Base-by-base conservation (phyloP, 2,888 invertebrate species). In the Paralinhomoeus sp. region DNA sequence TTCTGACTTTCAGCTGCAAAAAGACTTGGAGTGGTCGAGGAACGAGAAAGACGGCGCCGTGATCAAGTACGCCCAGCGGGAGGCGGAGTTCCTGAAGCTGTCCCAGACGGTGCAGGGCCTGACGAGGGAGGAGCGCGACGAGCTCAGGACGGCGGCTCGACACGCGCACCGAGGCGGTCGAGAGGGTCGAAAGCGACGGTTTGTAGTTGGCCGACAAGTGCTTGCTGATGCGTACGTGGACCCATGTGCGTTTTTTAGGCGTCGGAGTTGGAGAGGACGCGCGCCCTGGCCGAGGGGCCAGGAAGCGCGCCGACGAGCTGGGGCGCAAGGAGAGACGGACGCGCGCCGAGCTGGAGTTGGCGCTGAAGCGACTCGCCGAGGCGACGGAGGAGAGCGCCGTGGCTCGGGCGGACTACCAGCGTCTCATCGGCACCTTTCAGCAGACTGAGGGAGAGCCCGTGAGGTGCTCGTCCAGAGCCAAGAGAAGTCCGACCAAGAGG, bases 331-430 rank as follows among this genome's bases (percentile, higher is more conserved):
- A 7, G 35, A 41, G 15, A 40, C 37, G 33, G 50, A 68, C 69
- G 24, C 69, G 70, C 53, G 52, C 49, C 2, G 70, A 68, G 54
- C 53, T 72, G 37, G 73, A 73, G 43, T 64, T 62, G 46, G 55
- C 69, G 37, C 63, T 59, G 43, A 56, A 60, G 38, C 69, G 69
- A 50, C 59, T 73, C 51, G 70, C 70, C 50, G 72, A 73, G 47
- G 67, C 70, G n/a, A 66, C 67, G 47, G 72, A 72, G 46, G 72
- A 74, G 53, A 67, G 73, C n/a, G 71, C 72, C 37, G 65, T 69
- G 50, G 66, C 71, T 7, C 70, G 72, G 46, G 64, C 64, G 46
- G 73, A 75, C 49, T 72, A 74, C 40, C 72, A 74, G 53, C 71
- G 71, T 45, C 68, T 72, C 49, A 71, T 75, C 42, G 58, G 60